A percentile compares a stretch with the other conserved stretches of the same genome.
These are phyloP conservation scores for Gastrophryne carolinensis DNA, from an alignment of 2,797 vertebrate species.

Conservation along the genomic window DNA sequence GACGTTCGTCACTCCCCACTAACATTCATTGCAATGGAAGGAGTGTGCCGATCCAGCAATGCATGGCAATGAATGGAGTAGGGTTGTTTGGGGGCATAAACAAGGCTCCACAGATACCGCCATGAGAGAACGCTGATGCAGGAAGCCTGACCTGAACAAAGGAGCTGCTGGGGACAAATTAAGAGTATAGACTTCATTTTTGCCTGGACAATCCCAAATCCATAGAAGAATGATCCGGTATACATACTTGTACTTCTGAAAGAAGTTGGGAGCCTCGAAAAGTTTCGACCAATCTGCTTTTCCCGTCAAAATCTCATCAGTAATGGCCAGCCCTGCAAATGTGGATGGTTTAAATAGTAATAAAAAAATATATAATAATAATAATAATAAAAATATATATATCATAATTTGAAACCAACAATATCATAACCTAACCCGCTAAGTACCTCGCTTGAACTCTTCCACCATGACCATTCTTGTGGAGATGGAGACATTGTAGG, in stretches of 20 bases:
- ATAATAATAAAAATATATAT: background rate
- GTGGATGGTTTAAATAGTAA: conserved; percentile 59
- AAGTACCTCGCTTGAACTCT: conserved; percentile 84
- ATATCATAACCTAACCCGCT: background rate
- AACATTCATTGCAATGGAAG: no score
- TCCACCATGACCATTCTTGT: conserved; percentile 86
- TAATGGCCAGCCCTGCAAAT: conserved; percentile 81
- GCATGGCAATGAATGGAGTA: no score
- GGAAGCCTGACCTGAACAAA: no score
- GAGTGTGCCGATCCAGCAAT: no score
- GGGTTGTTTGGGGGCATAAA: no score
- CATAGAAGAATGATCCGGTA: conserved; percentile 56
- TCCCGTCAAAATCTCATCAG: conserved; percentile 86
- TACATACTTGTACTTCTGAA: conserved; percentile 97
- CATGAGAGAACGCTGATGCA: no score
- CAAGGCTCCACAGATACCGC: no score
- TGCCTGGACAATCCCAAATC: background rate
- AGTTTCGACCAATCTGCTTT: conserved; percentile 91
- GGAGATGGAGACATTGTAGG: conserved; percentile 87
- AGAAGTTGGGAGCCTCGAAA: conserved; percentile 93
- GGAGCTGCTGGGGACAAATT: no score
- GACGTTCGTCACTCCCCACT: no score
- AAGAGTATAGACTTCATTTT: no score
- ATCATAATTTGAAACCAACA: background rate
- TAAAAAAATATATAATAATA: conserved; percentile 49